Percentiles rank a stretch among this genome's conserved stretches.
Conservation (phyloP, 1,140 invertebrate genomes). For the Hestina assimilis region DNA sequence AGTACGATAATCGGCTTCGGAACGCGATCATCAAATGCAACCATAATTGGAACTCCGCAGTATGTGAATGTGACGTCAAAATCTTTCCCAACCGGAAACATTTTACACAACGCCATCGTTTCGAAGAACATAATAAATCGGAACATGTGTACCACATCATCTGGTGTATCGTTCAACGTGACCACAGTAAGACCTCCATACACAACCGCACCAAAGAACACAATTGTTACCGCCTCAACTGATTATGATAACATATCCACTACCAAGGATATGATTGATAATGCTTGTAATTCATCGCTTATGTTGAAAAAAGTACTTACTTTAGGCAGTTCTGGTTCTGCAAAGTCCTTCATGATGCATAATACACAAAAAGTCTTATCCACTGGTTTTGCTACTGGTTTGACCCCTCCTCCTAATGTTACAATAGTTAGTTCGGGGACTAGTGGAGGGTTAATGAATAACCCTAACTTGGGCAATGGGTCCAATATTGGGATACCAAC, state of each 20-base stretch:
- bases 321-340: conserved; percentile 64
- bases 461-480: conserved; percentile 30
- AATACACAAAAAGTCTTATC: conserved; percentile 75
- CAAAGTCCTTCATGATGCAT: conserved; percentile 76
- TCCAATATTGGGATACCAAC: conserved; percentile 54
- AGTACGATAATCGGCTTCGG: conserved; percentile 71
- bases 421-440: conserved; percentile 69
- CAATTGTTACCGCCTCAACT: conserved; percentile 38
- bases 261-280: conserved; percentile 76
- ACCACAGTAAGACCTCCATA: conserved; percentile 48
- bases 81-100: conserved; percentile 74
- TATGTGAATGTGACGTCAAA: conserved; percentile 75
- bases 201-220: conserved; percentile 58
- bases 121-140: conserved; percentile 69
- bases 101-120: conserved; percentile 74
- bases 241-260: conserved; percentile 67
- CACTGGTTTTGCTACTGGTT: conserved; percentile 67
- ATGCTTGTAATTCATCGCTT: conserved; percentile 73
- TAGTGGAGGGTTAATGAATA: conserved; percentile 49
- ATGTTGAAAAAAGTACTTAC: conserved; percentile 77
- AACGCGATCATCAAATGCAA: conserved; percentile 58
- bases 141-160: conserved; percentile 35
- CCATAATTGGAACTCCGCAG: conserved; percentile 60
- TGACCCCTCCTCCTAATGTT: conserved; percentile 63
- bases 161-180: conserved; percentile 59